These are phyloP conservation scores for Anas bahamensis DNA, from an alignment of 2,797 vertebrate genomes.

Conservation along the genomic window DNA sequence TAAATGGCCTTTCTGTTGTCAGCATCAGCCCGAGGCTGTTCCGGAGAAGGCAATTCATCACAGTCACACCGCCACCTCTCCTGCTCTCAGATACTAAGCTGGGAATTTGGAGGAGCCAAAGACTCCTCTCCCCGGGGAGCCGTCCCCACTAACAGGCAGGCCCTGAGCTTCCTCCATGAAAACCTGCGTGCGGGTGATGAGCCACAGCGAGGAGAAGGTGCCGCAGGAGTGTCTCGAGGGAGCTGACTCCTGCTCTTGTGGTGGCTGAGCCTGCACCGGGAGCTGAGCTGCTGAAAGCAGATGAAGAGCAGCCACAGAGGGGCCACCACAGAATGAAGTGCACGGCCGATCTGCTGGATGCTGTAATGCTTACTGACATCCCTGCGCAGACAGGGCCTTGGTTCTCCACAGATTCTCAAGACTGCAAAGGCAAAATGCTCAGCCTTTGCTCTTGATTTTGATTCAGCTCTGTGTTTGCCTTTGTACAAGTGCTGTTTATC, in stretches of 20 bases:
- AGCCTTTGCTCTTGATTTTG: neutral
- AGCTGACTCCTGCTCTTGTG: neutral
- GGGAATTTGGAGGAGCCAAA: neutral
- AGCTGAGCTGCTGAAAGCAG: neutral
- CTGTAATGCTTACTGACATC: neutral
- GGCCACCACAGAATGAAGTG: neutral
- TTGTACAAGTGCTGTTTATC: neutral
- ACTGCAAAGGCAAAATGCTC: neutral
- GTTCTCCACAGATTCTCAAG: neutral
- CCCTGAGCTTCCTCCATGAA: neutral
- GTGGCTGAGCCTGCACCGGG: neutral
- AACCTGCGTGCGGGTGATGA: rapidly evolving
- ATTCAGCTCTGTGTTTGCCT: neutral
- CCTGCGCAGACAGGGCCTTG: neutral
- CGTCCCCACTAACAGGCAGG: neutral
- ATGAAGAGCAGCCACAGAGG: neutral
- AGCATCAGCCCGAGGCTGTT: neutral
- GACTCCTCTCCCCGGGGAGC: neutral
- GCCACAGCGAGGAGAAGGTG: neutral
- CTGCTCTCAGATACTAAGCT: neutral
- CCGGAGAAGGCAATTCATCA: neutral
- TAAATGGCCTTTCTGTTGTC: neutral
- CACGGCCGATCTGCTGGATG: neutral
- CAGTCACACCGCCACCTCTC: neutral
- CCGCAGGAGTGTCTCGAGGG: neutral